Evolutionary conservation across 2,113 vertebrate genomes (phyloP), one percentile per base, ranked within the genome.

Genomic region (Maccullochella peelii): DNA sequence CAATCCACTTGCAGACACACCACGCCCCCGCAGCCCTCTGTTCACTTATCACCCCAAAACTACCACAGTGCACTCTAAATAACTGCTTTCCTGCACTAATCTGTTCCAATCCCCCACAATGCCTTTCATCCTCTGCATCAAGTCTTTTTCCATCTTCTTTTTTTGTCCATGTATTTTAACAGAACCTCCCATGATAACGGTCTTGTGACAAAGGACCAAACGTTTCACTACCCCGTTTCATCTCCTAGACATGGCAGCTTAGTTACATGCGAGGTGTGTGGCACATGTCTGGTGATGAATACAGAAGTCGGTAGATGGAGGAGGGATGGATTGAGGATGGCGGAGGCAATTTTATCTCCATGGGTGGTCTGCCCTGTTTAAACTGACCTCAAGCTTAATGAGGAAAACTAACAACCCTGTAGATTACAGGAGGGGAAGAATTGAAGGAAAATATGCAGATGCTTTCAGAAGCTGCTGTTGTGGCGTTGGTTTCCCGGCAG

Each of bases 41-140:
- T 72, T 83, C 90, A 92, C 90, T 93, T 91, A 91, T 90, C 93
- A 82, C 80, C 77, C 86, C 78, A 52, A 83, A 86, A 89, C 80
- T 71, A 86, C 88, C 80, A 73, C 85, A 18, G 44, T 25, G 63
- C 85, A 25, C 90, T 91, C 85, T 71, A 88, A 93, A 90, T 91
- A 92, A 92, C 90, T 73, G 85, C 79, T 90, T 85, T 78, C 76
- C 74, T 63, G 23, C 52, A 57, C 63, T 92, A 89, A 94, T 93
- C 89, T 91, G 27, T 79, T 82, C 84, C 85, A 86, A 84, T 89
- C 82, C 87, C 83, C 80, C 82, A 82, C 88, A 77, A 86, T 38
- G 66, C 68, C 88, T 84, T 86, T 87, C 83, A 89, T 86, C 76
- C 72, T 76, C 33, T 47, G 76, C 80, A 75, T 77, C 79, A 54